Base-by-base conservation (phyloP, 92 coral and sea anemone species). In the Anthopleura xanthogrammica region DNA sequence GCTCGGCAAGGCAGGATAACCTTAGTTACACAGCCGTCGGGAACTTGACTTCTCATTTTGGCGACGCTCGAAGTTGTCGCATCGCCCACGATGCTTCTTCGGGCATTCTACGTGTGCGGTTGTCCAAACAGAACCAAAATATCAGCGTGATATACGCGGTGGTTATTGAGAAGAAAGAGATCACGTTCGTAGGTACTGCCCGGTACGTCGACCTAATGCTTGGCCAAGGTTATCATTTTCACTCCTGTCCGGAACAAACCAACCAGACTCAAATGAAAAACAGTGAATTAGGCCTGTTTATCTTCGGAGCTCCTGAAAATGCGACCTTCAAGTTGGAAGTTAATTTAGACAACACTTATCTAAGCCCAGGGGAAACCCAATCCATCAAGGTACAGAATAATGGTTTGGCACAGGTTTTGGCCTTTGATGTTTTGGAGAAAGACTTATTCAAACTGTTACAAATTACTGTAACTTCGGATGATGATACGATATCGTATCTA, bases 171-270 rank as follows among this genome's bases (percentile, higher is more conserved):
- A 72, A 89, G n/a, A 24, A 77, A 17, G 87, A 74, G 60, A 77
- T 93, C 29, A 82, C 88, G 36, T 93, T 93, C 89, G 93, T 93
- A 22, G 91, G 89, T 4, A 86, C 84, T 19, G 94, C 95, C 16
- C 83, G 85, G 20, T 55, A 80, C 4, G 50, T 42, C 29, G 91
- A 91, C 62, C 77, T 91, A 29, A 83, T 41, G 75, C 54, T 77
- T 5, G 82, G 74, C 12, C 48, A 85, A 5, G 86, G 81, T 8
- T 93, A 91, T 52, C 89, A 85, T 43, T 93, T 93, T n/a, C 95
- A 93, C 72, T 90, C 93, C 20, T 93, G 97, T 29, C 97, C 97
- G 17, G 43, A 82, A 48, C 41, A 62, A 16, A 8, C 72, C 43
- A 52, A 13, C 23, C 78, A 75, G 23, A 6, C 24, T 1, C 85